Conservation (phyloP, 23 tunicate genomes). For the Botrylloides violaceus region DNA sequence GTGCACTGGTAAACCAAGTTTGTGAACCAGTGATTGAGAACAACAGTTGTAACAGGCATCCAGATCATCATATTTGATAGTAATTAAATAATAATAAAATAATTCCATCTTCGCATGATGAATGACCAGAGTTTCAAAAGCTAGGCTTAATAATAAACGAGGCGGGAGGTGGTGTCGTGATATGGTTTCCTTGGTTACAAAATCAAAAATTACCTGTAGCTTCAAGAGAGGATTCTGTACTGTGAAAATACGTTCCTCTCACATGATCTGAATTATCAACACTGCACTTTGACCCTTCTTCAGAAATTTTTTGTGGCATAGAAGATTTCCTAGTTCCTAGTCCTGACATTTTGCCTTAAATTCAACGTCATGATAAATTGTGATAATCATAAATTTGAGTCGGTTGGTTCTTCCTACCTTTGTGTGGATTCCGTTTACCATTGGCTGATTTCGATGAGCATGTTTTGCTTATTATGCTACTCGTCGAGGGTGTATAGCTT, state of each 20-base stretch:
- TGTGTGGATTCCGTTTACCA: constrained; percentile 38
- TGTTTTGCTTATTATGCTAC: constrained; percentile 22
- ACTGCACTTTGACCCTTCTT: constrained; percentile 3
- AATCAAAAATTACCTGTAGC: constrained; percentile 4
- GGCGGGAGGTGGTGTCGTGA: too few species aligned
- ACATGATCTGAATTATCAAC: not conserved
- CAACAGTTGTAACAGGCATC: too few species aligned
- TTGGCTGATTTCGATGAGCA: constrained; percentile 39
- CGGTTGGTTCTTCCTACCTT: not conserved
- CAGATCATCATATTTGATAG: too few species aligned
- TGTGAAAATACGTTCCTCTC: not conserved
- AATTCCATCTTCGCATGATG: too few species aligned
- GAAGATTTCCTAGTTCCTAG: constrained; percentile 7
- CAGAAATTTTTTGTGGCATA: constrained; percentile 17
- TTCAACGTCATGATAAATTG: not conserved
- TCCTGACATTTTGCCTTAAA: not conserved
- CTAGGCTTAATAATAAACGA: too few species aligned
- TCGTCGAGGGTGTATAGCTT: constrained; percentile 34
- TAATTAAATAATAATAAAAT: too few species aligned
- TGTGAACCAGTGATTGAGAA: too few species aligned
- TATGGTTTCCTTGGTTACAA: too few species aligned
- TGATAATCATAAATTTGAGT: not conserved
- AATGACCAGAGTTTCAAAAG: too few species aligned
- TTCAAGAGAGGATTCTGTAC: constrained; percentile 4
- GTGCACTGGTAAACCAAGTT: too few species aligned